Percentiles rank a stretch among this genome's conserved stretches.
phyloP scores from a whole-genome alignment of 2,797 vertebrate species.

The Leptoclinus maculatus region DNA sequence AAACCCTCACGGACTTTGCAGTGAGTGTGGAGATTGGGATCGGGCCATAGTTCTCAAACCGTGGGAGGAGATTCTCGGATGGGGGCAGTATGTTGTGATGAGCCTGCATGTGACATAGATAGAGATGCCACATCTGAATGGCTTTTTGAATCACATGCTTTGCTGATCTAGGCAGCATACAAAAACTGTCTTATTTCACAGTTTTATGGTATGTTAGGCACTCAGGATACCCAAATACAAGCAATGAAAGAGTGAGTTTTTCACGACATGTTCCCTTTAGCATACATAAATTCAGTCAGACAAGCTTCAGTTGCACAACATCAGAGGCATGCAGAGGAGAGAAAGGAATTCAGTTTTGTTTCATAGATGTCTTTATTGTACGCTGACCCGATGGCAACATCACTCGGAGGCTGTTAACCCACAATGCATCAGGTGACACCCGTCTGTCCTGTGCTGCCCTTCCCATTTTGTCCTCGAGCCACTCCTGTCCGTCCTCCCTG shows the following conservation, averaged over 20 bases:
- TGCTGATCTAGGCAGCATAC: background rate
- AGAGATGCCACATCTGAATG: background rate
- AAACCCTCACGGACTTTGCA: no score
- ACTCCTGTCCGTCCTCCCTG: conserved; percentile 52
- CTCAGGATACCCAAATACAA: background rate
- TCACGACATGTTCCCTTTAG: background rate
- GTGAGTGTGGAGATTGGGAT: no score
- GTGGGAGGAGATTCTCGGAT: background rate
- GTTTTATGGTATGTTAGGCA: background rate
- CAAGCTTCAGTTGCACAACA: background rate
- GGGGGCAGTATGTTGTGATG: background rate
- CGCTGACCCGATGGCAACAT: conserved; percentile 35
- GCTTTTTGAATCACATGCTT: background rate
- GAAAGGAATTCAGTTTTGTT: conserved; percentile 20
- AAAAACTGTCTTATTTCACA: background rate
- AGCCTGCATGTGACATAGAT: background rate
- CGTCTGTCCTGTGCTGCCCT: conserved; percentile 70
- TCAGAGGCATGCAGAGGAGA: conserved; percentile 8
- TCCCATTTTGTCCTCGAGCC: conserved; percentile 64
- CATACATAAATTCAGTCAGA: background rate
- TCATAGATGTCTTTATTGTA: conserved; percentile 30
- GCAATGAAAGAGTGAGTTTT: background rate
- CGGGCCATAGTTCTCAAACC: no score
- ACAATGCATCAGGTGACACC: conserved; percentile 70
- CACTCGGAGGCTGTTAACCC: conserved; percentile 64